A percentile compares a stretch with the other conserved stretches of the same genome.
phyloP scores from a whole-genome alignment of 2,888 invertebrate genomes.

The Epicampocera succincta region DNA sequence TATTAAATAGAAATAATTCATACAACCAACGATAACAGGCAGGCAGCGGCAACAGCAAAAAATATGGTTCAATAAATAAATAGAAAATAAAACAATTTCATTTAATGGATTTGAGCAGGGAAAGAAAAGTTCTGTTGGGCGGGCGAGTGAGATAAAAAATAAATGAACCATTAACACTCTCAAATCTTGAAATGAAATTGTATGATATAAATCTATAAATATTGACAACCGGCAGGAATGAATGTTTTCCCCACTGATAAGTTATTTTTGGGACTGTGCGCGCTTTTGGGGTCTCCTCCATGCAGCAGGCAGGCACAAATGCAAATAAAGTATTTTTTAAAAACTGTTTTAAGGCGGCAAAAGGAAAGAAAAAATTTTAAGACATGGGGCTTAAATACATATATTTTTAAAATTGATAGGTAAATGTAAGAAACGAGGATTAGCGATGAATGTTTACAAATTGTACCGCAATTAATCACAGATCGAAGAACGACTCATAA shows the following conservation, averaged over 20 bases:
- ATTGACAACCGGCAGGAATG: constrained; percentile 49
- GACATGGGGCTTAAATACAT: too few species aligned
- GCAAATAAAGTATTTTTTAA: too few species aligned
- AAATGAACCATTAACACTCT: constrained; percentile 47
- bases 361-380: too few species aligned
- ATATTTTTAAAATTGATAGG: too few species aligned
- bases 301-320: too few species aligned
- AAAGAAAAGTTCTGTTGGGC: constrained; percentile 1
- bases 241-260: constrained; percentile 1
- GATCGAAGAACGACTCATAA: too few species aligned
- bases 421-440: too few species aligned
- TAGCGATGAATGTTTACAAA: too few species aligned
- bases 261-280: constrained; percentile 9
- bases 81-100: constrained; percentile 24
- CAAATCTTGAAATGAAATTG: constrained; percentile 2
- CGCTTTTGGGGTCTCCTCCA: too few species aligned
- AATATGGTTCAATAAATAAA: constrained; percentile 43
- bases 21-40: constrained; percentile 66
- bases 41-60: constrained; percentile 15
- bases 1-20: constrained; percentile 80
- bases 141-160: constrained; percentile 5
- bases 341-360: too few species aligned
- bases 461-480: too few species aligned
- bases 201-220: constrained; percentile 50
- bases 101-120: constrained; percentile 32